Evolutionary conservation across 92 coral and sea anemone genomes (phyloP), one percentile per base, ranked within the genome.

Genomic region (Bergia sp.): DNA sequence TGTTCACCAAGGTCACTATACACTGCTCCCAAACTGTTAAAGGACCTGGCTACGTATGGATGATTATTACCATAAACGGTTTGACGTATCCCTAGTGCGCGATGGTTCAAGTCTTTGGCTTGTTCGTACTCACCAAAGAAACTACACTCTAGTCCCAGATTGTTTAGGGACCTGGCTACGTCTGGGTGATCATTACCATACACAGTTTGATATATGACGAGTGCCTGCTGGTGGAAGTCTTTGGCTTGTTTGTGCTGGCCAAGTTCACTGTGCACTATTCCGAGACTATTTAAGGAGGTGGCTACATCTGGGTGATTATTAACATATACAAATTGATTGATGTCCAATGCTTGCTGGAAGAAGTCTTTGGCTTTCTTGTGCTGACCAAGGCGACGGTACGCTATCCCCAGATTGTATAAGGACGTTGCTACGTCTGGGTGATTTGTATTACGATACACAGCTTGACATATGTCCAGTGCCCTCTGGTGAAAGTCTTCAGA

Each of bases 231-330:
- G 50, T 82, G 12, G 16, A 21, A 82, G 2, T 61, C 38, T 71
- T 39, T 61, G 5, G 86, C 86, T 36, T 82, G 3, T 61, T 61
- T 3, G 7, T 76, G 38, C 16, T 76, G 6, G 20, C 58, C 80
- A 21, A 76, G 80, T 1, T 57, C 18, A 57, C 40, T 1, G 40
- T 13, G n/a, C 29, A 82, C 86, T 12, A 4, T 15, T 40, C 86
- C 86, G 38, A 82, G 86, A 64, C 61, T 8, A 10, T 42, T 61
- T 41, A 64, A 38, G 29, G 73, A 61, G 5, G 7, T 61, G 47
- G 86, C 86, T 64, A 82, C 86, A 15, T 64, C 3, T 13, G 76
- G 50, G 38, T 64, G 76, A 57, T 82, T 64, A 39, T 23, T 21
- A 39, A 36, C 29, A 12, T 2, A 40, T 12, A 38, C 37, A 42